Conservation (phyloP, 2,888 invertebrate species). For the Lithophane leautieri region DNA sequence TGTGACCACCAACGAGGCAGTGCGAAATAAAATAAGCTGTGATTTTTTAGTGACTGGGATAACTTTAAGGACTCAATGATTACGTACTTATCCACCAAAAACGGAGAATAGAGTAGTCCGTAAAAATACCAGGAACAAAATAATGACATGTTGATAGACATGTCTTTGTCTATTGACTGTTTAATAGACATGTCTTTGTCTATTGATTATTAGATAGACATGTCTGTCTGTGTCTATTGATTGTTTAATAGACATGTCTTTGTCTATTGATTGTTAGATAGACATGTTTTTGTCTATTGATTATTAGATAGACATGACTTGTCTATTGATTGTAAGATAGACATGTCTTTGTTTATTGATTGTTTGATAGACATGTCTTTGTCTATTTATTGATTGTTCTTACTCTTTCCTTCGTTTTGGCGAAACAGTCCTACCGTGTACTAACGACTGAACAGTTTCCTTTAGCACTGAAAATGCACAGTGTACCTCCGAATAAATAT, state of each 20-base stretch:
- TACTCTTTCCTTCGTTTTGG: background rate
- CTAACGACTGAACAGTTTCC: background rate
- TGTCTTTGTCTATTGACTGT: no score
- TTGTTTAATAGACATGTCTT: no score
- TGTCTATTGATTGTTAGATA: no score
- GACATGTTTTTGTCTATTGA: no score
- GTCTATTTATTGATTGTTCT: background rate
- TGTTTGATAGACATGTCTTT: background rate
- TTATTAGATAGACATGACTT: no score
- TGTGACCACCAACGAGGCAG: slow-evolving; percentile 43
- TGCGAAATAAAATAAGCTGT: background rate
- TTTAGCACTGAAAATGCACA: slow-evolving; percentile 18
- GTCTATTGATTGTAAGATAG: background rate
- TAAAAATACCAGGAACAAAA: background rate
- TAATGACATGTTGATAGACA: background rate
- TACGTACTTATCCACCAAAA: background rate
- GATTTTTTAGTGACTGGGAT: slow-evolving; percentile 20
- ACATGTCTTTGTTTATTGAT: no score
- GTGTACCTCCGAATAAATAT: slow-evolving; percentile 19
- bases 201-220: no score
- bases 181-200: no score
- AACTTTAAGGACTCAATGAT: background rate
- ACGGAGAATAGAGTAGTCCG: background rate
- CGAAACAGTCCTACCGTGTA: background rate
- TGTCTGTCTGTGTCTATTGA: no score